Evolutionary conservation across 2,797 vertebrate genomes (phyloP).

Genomic region (Hemitrygon akajei): DNA sequence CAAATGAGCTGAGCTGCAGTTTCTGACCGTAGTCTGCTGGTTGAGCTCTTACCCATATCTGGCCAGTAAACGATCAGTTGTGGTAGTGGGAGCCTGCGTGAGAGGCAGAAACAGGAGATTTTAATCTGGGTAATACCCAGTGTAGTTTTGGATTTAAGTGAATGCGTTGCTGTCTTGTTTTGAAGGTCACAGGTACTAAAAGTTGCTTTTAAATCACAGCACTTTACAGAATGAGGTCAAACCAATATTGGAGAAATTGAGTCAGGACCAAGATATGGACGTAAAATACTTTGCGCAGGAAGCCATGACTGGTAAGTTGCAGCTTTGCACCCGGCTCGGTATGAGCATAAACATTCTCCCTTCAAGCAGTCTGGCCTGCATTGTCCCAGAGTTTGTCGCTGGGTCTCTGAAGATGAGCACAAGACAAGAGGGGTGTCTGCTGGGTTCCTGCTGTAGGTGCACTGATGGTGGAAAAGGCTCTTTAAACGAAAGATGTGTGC

Average conservation of each 20-base stretch:
- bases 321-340: neutral
- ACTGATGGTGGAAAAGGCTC: neutral
- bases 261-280: constrained; percentile 80
- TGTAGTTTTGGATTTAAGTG: neutral
- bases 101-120: neutral
- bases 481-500: neutral
- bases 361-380: neutral
- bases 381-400: neutral
- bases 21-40: neutral
- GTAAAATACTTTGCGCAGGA: constrained; percentile 90
- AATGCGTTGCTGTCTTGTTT: neutral
- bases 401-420: neutral
- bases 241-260: constrained; percentile 76
- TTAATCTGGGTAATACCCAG: neutral
- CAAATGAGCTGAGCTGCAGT: neutral
- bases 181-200: neutral
- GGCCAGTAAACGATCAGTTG: neutral
- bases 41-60: neutral
- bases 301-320: constrained; percentile 72
- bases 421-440: too few species aligned
- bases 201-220: constrained; percentile 49
- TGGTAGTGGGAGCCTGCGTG: neutral
- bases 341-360: neutral
- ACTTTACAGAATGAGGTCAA: constrained; percentile 77
- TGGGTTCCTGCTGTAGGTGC: neutral